Evolutionary conservation across 2,888 invertebrate species (phyloP).

Genomic region (Gerris lacustris): DNA sequence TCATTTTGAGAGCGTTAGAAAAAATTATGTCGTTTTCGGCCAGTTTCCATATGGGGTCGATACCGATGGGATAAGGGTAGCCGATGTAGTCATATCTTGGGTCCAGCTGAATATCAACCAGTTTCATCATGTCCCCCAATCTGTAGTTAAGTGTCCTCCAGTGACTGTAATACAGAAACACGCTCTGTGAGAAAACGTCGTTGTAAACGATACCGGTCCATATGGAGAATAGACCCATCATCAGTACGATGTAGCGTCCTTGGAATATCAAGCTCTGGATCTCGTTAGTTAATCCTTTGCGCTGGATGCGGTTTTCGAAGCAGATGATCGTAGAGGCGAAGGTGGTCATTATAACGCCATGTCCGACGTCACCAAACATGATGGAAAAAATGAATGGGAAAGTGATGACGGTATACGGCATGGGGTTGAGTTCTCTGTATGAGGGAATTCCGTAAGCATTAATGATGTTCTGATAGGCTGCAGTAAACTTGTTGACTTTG

Average conservation of each 20-base stretch:
- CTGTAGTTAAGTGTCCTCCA: slow-evolving; percentile 40
- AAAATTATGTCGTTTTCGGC: slow-evolving; percentile 51
- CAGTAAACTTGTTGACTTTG: background rate
- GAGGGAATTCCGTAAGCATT: slow-evolving; percentile 1
- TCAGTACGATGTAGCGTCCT: slow-evolving; percentile 57
- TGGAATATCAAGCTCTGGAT: slow-evolving; percentile 61
- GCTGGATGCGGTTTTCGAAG: background rate
- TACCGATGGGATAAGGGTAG: slow-evolving; percentile 52
- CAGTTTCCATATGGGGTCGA: slow-evolving; percentile 40
- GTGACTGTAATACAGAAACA: slow-evolving; percentile 55
- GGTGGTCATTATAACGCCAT: slow-evolving; percentile 55
- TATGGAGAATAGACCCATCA: slow-evolving; percentile 62
- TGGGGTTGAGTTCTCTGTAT: slow-evolving; percentile 3
- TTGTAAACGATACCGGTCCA: slow-evolving; percentile 65
- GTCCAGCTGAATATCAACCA: slow-evolving; percentile 38
- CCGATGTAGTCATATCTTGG: slow-evolving; percentile 40
- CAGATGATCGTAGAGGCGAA: background rate
- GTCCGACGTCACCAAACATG: slow-evolving; percentile 51
- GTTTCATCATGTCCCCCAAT: slow-evolving; percentile 17
- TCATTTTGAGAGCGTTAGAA: slow-evolving; percentile 2
- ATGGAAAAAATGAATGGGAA: slow-evolving; percentile 51
- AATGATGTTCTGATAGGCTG: background rate
- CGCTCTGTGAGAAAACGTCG: slow-evolving; percentile 56
- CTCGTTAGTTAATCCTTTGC: slow-evolving; percentile 36
- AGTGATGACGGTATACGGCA: slow-evolving; percentile 43